Evolutionary conservation across 1,140 invertebrate species (phyloP).

Genomic region (Zaprionus tsacasi): DNA sequence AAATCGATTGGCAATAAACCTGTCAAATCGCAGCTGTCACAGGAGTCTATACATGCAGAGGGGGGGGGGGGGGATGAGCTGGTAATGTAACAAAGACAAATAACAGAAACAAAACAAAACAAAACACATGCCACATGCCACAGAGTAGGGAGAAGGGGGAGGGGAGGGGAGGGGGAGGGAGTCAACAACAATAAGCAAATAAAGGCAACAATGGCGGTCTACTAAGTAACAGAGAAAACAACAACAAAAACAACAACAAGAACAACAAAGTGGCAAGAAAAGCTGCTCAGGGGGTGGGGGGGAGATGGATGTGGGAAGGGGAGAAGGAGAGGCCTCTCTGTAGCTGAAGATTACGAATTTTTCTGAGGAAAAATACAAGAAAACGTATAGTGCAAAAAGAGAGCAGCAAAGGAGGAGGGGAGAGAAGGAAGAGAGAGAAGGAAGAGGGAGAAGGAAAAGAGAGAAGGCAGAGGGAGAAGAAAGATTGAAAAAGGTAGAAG

Average conservation of each 20-base stretch:
- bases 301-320: neutral
- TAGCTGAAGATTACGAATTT: conserved; percentile 70
- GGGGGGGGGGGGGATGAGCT: conserved; percentile 20
- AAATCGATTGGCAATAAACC: conserved; percentile 29
- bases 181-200: conserved; percentile 72
- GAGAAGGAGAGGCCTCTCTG: conserved; percentile 9
- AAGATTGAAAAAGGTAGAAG: too few species aligned
- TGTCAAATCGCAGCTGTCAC: conserved; percentile 20
- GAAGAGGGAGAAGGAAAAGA: conserved; percentile 11
- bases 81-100: conserved; percentile 56
- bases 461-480: neutral
- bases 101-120: conserved; percentile 44
- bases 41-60: conserved; percentile 28
- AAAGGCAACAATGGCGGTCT: conserved; percentile 64
- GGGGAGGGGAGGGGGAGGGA: conserved; percentile 21
- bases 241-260: conserved; percentile 30
- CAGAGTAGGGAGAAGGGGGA: neutral
- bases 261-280: conserved; percentile 13
- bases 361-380: conserved; percentile 53
- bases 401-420: conserved; percentile 13
- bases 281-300: conserved; percentile 2
- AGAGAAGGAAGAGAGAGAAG: neutral
- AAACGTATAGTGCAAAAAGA: conserved; percentile 47
- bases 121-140: conserved; percentile 37
- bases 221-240: conserved; percentile 59